Percentiles rank a stretch among this genome's conserved stretches.
These are phyloP conservation scores for Mormyrops attenuatus DNA, from an alignment of 2,797 vertebrate genomes.

Conservation along the genomic window DNA sequence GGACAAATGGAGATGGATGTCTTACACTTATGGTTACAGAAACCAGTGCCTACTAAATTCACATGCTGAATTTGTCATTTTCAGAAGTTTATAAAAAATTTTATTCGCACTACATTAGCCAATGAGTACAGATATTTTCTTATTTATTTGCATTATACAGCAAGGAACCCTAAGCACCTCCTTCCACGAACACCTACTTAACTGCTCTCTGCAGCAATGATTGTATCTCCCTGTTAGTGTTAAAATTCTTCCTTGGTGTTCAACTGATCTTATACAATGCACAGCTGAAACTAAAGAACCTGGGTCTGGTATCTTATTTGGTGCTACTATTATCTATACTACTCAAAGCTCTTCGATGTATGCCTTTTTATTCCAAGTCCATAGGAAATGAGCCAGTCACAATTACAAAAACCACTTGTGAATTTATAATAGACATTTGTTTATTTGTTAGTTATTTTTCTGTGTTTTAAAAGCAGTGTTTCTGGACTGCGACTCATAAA, in stretches of 20 bases:
- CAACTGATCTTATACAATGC: not conserved
- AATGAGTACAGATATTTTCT: not conserved
- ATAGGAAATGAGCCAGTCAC: not conserved
- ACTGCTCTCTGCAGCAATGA: not conserved
- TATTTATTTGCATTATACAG: not conserved
- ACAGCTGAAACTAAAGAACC: not conserved
- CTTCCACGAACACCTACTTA: not conserved
- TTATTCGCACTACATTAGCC: not conserved
- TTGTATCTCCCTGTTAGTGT: not conserved
- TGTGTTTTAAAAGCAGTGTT: not conserved
- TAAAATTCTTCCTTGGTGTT: not conserved
- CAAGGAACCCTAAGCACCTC: not conserved
- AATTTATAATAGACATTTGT: not conserved
- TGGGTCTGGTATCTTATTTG: not conserved
- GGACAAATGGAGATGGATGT: not conserved
- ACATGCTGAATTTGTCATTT: not conserved
- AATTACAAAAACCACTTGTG: not conserved
- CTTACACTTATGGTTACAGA: not conserved
- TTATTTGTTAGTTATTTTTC: not conserved
- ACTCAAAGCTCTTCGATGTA: not conserved
- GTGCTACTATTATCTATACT: not conserved
- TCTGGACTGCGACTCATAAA: not conserved
- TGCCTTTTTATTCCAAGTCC: not conserved
- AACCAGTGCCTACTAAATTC: not conserved
- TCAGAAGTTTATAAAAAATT: not conserved